Percentiles rank a stretch among this genome's conserved stretches.
phyloP scores from a whole-genome alignment of 2,113 vertebrate genomes.

The Naja naja region DNA sequence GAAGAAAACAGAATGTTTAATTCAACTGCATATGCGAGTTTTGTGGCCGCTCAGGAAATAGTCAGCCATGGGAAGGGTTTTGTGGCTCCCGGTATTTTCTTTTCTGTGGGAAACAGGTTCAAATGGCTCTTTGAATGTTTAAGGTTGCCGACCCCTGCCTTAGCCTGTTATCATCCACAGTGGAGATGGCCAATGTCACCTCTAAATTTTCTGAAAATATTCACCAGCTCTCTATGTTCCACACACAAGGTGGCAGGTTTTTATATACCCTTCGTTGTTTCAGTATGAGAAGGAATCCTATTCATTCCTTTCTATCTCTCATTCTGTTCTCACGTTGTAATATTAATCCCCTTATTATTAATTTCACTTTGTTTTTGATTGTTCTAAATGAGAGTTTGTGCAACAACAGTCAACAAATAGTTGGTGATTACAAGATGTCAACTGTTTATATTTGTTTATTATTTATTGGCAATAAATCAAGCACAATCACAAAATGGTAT shows the following conservation, averaged over 20 bases:
- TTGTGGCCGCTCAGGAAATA: too few species aligned
- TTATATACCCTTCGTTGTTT: background rate
- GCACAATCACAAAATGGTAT: background rate
- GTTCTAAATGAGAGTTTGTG: background rate
- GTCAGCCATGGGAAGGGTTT: too few species aligned
- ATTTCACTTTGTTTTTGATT: background rate
- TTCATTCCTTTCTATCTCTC: background rate
- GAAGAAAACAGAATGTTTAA: too few species aligned
- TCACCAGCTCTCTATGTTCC: background rate
- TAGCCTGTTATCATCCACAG: too few species aligned
- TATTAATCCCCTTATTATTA: background rate
- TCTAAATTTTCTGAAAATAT: background rate
- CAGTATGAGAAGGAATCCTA: background rate
- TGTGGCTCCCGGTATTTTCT: too few species aligned
- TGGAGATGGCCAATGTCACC: too few species aligned
- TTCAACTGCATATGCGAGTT: too few species aligned
- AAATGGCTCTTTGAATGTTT: too few species aligned
- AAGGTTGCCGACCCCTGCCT: too few species aligned
- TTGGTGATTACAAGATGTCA: background rate
- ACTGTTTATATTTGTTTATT: background rate
- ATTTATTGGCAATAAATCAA: background rate
- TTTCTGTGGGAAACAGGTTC: too few species aligned
- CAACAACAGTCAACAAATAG: background rate
- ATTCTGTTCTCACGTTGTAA: background rate
- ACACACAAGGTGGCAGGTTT: background rate